phyloP scores from a whole-genome alignment of 2,797 vertebrate species.

The Gorsachius magnificus region DNA sequence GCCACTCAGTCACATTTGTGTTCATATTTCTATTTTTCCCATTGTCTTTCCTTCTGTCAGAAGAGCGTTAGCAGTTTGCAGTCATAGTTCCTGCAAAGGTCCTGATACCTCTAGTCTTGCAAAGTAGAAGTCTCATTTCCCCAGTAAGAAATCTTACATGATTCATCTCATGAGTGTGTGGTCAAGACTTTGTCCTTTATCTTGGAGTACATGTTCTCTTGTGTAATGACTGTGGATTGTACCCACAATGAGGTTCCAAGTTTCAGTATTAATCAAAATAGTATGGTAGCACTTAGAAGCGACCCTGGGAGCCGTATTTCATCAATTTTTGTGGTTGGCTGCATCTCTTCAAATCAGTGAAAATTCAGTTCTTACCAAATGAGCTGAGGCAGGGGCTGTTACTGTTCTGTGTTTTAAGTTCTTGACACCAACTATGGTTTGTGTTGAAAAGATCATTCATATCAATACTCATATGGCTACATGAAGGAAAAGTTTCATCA shows the following conservation, averaged over 20 bases:
- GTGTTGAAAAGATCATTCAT: not conserved
- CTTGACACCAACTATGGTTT: not conserved
- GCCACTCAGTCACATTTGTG: not conserved
- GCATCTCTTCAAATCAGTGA: not conserved
- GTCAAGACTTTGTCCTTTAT: not conserved
- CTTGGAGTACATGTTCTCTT: not conserved
- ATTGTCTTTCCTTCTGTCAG: not conserved
- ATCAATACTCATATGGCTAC: not conserved
- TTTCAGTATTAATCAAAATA: not conserved
- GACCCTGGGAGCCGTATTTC: not conserved
- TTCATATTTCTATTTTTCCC: not conserved
- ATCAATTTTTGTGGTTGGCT: not conserved
- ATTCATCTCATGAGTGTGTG: not conserved
- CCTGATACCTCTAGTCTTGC: not conserved
- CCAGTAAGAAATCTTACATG: not conserved
- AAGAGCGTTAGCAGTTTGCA: not conserved
- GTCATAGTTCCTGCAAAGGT: not conserved
- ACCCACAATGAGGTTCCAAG: not conserved
- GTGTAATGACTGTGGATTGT: not conserved
- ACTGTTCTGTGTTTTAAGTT: not conserved
- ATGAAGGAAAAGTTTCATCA: not conserved
- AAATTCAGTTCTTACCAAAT: not conserved
- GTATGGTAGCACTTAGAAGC: not conserved
- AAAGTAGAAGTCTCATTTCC: not conserved
- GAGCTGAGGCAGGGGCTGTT: not conserved